Base-by-base conservation (phyloP, 2,797 vertebrate genomes). In the Acipenser oxyrinchus region DNA sequence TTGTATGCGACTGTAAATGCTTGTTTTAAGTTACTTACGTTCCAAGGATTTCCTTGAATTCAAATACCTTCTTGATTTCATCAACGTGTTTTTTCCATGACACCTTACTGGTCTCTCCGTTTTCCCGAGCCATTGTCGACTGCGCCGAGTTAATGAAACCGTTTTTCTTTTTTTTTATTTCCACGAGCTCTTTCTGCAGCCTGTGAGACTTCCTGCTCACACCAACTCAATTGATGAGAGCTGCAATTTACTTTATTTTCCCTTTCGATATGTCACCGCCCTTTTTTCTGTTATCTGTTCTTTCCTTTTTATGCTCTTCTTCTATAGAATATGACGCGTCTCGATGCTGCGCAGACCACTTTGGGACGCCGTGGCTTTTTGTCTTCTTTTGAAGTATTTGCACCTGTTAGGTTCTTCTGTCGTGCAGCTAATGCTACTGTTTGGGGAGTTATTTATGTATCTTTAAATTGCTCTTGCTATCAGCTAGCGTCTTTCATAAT, bases 61-160 rank as follows among this genome's bases (percentile, higher is more conserved):
- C 88, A 72, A 98, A 98, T 49, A 94, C 92, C 76, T 93, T 92
- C 88, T 93, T 95, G 76, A 98, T 94, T 80, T 98, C 95, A 73
- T 95, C 92, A 63, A 94, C 94, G 68, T 93, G 94, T 77, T 98
- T 97, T 59, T 99, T 99, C 95, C 96, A 98, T 71, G 95, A 91
- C 74, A 86, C 85, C 65, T 79, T 76, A 77, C 90, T 87, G 73
- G 87, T 82, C 82, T 94, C 94, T 77, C 93, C 95, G 83, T 94
- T 95, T 88, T 98, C 94, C 84, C 91, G 93, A 80, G 95, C 96
- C 96, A 97, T 98, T 37, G 23, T 69, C 71, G 52, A 66, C 73
- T 72, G 62, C 82, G 77, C 72, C 79, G 72, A 74, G 77, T 74
- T 76, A 71, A 75, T 53, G 70, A 57, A 55, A 48, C 55, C 66